Base-by-base conservation (phyloP, 1,140 invertebrate genomes). In the Eubasilissa regina region DNA sequence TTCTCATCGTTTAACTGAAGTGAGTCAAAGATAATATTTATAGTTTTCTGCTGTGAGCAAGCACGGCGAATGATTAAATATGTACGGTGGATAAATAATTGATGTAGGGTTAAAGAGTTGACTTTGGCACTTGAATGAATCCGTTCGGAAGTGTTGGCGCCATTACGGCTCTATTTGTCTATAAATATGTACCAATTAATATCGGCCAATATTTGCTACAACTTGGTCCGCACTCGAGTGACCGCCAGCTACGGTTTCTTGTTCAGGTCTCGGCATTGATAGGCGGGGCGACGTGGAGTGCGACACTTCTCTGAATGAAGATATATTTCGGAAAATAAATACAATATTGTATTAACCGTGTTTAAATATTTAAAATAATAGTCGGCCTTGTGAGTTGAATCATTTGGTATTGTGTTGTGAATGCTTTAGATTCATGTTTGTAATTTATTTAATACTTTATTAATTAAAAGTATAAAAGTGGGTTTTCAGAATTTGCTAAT, bases 1-100 rank as follows among this genome's bases (percentile, higher is more conserved):
- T 25, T 25, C 43, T 64, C n/a, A 48, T n/a, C 25, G 35, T 48
- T 55, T 60, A 19, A 19, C 25, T 44, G 17, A n/a, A 19, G 48
- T 55, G 70, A 74, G 70, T 74, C 70, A 74, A 74, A 55, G 70
- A 74, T 74, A 74, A 74, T 74, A 74, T 74, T 72, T 74, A 74
- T 74, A 56, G 70, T 74, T 56, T 56, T 56, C 7, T 56, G 25
- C 12, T 15, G 17, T 45, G 70, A 53, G 19, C 3, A 53, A 64
- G 60, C 21, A 47, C 43, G 15, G 51, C 9, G 15, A 72, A 21
- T 35, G 68, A 56, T 74, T 74, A 74, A 74, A 74, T 74, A 74
- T 74, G 70, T 74, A 43, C 70, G 51, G 35, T 74, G 35, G 53
- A 74, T 74, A 74, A 55, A 74, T 74, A 74, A 56, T 74, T 74